Evolutionary conservation across 1,140 invertebrate species (phyloP).

Genomic region (Drosophila tsacasi): DNA sequence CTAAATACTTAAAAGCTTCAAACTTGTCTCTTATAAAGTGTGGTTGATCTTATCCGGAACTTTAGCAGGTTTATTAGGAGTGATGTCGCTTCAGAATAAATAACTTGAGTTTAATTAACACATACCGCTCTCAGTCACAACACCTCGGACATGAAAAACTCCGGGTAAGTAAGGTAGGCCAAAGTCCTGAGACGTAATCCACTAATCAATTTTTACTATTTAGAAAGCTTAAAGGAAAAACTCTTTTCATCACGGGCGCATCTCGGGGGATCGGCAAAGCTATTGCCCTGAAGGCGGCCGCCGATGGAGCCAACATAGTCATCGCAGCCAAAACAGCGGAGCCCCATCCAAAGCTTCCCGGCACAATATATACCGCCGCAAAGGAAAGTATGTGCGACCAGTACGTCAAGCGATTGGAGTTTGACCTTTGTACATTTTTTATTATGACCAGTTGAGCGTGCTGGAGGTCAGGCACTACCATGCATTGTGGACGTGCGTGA

Average conservation of each 20-base stretch:
- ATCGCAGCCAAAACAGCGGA: conserved; percentile 97
- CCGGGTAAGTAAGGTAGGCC: conserved; percentile 41
- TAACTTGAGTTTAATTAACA: neutral
- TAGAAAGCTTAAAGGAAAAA: conserved; percentile 94
- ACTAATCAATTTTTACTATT: too few relatives aligned
- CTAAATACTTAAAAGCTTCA: neutral
- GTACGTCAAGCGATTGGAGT: conserved; percentile 20
- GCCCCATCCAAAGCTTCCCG: conserved; percentile 97
- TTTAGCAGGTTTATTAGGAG: neutral
- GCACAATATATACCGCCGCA: conserved; percentile 98
- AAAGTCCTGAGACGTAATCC: too few relatives aligned
- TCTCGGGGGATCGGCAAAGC: conserved; percentile 98
- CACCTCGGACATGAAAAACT: conserved; percentile 48
- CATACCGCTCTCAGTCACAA: neutral
- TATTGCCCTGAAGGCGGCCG: conserved; percentile 96
- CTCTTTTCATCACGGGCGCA: conserved; percentile 98
- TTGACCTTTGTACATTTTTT: conserved; percentile 24
- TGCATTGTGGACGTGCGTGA: conserved; percentile 97
- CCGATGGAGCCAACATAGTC: conserved; percentile 97
- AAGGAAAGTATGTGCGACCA: conserved; percentile 92
- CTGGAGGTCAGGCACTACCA: conserved; percentile 95
- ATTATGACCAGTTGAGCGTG: conserved; percentile 91
- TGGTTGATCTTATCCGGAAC: neutral
- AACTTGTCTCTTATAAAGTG: neutral
- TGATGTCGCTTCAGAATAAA: neutral